phyloP scores from a whole-genome alignment of 1,140 invertebrate genomes.

The Diorhabda carinulata region DNA sequence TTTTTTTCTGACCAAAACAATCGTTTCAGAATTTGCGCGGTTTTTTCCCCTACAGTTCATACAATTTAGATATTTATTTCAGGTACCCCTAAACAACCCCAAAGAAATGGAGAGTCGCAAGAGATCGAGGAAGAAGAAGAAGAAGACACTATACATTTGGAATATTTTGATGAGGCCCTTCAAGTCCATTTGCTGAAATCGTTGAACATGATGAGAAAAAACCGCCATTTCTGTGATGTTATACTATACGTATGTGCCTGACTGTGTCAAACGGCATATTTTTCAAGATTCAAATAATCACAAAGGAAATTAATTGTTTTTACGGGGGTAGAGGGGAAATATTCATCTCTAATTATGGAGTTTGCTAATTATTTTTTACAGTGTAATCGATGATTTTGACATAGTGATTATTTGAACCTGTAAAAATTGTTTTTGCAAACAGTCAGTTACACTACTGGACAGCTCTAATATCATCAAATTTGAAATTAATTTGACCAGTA shows the following conservation, averaged over 20 bases:
- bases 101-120: conserved; percentile 1
- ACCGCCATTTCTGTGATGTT: conserved; percentile 75
- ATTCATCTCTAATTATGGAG: too few relatives aligned
- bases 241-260: conserved; percentile 65
- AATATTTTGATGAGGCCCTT: conserved; percentile 54
- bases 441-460: conserved; percentile 48
- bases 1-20: too few relatives aligned
- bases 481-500: conserved; percentile 44
- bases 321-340: too few relatives aligned
- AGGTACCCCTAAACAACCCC: not conserved
- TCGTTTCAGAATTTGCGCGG: too few relatives aligned
- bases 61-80: not conserved
- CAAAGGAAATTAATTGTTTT: not conserved
- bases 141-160: conserved; percentile 33
- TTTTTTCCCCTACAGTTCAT: too few relatives aligned
- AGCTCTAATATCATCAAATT: conserved; percentile 40
- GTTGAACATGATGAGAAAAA: conserved; percentile 71
- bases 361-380: too few relatives aligned
- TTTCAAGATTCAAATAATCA: conserved; percentile 19
- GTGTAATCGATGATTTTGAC: too few relatives aligned
- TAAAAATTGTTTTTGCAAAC: conserved; percentile 44
- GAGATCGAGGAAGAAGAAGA: conserved; percentile 29
- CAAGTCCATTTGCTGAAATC: conserved; percentile 57
- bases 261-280: conserved; percentile 36
- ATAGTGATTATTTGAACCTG: conserved; percentile 29